Evolutionary conservation across 2,797 vertebrate genomes (phyloP).

Genomic region (Danio jaintianensis): DNA sequence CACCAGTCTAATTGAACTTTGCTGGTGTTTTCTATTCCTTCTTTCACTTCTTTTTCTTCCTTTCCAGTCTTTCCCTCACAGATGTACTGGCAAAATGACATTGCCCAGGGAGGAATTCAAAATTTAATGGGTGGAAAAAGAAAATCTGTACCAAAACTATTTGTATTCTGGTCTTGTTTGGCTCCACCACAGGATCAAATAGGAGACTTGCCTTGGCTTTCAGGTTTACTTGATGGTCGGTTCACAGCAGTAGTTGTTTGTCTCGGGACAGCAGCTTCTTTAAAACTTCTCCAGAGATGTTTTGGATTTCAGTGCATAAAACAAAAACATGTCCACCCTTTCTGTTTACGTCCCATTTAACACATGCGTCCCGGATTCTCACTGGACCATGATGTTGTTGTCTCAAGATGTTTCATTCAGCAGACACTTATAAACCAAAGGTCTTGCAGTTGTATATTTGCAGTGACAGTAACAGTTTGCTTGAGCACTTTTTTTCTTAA

Average conservation of each 20-base stretch:
- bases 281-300: conserved; percentile 3
- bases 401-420: conserved; percentile 3
- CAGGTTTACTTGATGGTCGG: conserved; percentile 25
- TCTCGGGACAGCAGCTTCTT: not conserved
- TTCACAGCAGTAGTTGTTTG: conserved; percentile 26
- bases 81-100: conserved; percentile 22
- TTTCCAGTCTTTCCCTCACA: conserved; percentile 1
- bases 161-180: conserved; percentile 17
- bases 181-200: conserved; percentile 1
- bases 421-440: conserved; percentile 25
- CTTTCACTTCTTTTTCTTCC: not conserved
- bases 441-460: not conserved
- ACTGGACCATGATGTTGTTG: conserved; percentile 16
- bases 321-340: conserved; percentile 15
- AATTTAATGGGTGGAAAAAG: conserved; percentile 20
- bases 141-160: not conserved
- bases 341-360: conserved; percentile 25
- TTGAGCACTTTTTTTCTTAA: too few species aligned
- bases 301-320: not conserved
- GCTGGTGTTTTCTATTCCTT: not conserved
- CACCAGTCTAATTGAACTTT: conserved; percentile 8
- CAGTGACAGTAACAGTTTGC: not conserved
- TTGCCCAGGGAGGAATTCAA: conserved; percentile 9
- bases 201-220: not conserved
- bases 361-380: conserved; percentile 10